Percentiles rank a stretch among this genome's conserved stretches.
These are phyloP conservation scores for Menidia menidia DNA, from an alignment of 2,797 vertebrate genomes.

Conservation along the genomic window DNA sequence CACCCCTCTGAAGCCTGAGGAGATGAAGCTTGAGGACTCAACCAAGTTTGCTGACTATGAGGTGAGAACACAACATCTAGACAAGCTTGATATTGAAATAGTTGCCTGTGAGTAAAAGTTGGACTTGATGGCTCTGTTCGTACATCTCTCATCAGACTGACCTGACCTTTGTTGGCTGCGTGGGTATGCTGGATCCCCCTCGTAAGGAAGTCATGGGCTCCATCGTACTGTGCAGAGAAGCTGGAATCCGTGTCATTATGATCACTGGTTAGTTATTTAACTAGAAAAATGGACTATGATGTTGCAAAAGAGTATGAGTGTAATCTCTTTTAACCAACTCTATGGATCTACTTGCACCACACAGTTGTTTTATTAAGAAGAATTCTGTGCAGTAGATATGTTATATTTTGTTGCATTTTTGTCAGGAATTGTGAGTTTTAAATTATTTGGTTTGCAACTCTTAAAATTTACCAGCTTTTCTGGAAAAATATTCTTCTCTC, in stretches of 20 bases:
- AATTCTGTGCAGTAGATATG: too few relatives aligned
- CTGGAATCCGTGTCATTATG: slow-evolving; percentile 98
- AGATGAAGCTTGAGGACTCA: slow-evolving; percentile 92
- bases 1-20: slow-evolving; percentile 87
- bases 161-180: slow-evolving; percentile 92
- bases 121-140: not conserved
- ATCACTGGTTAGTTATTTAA: slow-evolving; percentile 86
- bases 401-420: not conserved
- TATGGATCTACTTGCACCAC: too few relatives aligned
- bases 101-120: not conserved
- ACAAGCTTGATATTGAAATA: not conserved
- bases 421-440: not conserved
- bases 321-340: too few relatives aligned
- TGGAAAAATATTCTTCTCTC: not conserved
- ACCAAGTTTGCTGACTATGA: slow-evolving; percentile 90
- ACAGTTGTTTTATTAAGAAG: too few relatives aligned
- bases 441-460: not conserved
- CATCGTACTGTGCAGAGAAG: slow-evolving; percentile 88
- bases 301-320: not conserved
- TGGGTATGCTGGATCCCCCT: slow-evolving; percentile 96
- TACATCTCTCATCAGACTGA: slow-evolving; percentile 79
- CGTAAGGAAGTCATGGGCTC: slow-evolving; percentile 92
- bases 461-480: slow-evolving; percentile 5
- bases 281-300: not conserved
- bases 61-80: slow-evolving; percentile 72